A percentile compares a stretch with the other conserved stretches of the same genome.
Conservation (phyloP, 2,888 invertebrate species). For the Acanthosepion lycidas region DNA sequence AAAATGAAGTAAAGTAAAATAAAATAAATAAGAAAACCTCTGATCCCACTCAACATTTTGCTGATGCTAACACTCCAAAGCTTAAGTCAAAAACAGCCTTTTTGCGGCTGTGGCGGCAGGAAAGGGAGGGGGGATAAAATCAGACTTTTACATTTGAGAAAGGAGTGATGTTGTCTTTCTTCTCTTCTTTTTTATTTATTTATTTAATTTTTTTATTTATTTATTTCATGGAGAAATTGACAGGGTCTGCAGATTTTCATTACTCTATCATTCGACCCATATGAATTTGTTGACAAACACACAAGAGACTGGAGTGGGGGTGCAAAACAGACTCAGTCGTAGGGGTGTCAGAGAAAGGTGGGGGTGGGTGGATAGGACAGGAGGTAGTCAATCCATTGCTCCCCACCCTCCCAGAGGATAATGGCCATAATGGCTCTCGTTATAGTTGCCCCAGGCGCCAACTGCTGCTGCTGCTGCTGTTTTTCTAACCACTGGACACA, state of each 20-base stretch:
- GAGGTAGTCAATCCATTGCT: background rate
- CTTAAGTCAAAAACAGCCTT: background rate
- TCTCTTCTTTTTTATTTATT: background rate
- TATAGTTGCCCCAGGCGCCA: conserved; percentile 33
- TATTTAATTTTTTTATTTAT: background rate
- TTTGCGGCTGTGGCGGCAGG: background rate
- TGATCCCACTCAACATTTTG: too few species aligned
- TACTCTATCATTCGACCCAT: background rate
- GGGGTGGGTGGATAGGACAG: background rate
- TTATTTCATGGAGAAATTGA: background rate
- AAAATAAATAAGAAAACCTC: too few species aligned
- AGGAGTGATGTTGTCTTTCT: background rate
- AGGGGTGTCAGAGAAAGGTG: background rate
- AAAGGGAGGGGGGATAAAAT: background rate
- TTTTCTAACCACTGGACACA: conserved; percentile 33
- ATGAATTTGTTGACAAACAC: conserved; percentile 16
- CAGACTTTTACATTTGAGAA: background rate
- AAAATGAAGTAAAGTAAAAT: too few species aligned
- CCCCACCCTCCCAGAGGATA: conserved; percentile 17
- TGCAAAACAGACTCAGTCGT: background rate
- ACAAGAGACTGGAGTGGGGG: background rate
- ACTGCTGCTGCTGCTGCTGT: background rate
- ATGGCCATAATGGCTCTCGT: conserved; percentile 21
- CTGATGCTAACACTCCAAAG: background rate
- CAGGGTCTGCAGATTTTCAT: conserved; percentile 15